Evolutionary conservation across 35 echinoderm and acorn worm genomes (phyloP), one percentile per base, ranked within the genome.

Genomic region (Amphiura filiformis): DNA sequence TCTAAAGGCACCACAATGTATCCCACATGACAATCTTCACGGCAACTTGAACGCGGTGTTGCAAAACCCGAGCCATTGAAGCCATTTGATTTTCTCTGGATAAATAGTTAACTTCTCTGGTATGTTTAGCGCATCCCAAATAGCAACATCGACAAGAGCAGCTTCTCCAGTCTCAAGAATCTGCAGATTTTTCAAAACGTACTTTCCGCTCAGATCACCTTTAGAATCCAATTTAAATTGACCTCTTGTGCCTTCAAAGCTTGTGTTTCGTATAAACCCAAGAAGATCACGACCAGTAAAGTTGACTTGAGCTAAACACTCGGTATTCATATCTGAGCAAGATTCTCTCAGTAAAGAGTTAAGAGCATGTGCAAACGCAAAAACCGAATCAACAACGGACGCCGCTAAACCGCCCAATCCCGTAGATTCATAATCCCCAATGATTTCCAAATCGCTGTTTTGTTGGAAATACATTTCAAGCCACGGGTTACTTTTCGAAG

Each of bases 281-380:
- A n/a, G n/a, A n/a, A n/a, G n/a, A n/a, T n/a, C n/a, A n/a, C n/a
- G n/a, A n/a, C n/a, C n/a, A n/a, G n/a, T n/a, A n/a, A n/a, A n/a
- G 18, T 39, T 87, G 36, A 64, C 79, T 34, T 17, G 2, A 78
- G 30, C 78, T 64, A 35, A 78, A 30, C 35, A 76, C 17, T 14
- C 28, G 20, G 1, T 26, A 35, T 20, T 22, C 38, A 47, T 83
- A 38, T 38, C 32, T 42, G 1, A 36, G 13, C 85, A 77, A 1
- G 12, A 1, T 13, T 76, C 15, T 13, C 38, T 78, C 14, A 38
- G 32, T 18, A 32, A 87, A 23, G 85, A 23, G 26, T 77, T 65
- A 9, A 87, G 76, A 26, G 31, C 85, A 64, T 41, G 44, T 1
- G 85, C 85, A 87, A 87, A 87, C 1, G 70, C 44, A 64, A 79